Evolutionary conservation across 2,113 vertebrate genomes (phyloP), one percentile per base, ranked within the genome.

Genomic region (Herpetotheres cachinnans): DNA sequence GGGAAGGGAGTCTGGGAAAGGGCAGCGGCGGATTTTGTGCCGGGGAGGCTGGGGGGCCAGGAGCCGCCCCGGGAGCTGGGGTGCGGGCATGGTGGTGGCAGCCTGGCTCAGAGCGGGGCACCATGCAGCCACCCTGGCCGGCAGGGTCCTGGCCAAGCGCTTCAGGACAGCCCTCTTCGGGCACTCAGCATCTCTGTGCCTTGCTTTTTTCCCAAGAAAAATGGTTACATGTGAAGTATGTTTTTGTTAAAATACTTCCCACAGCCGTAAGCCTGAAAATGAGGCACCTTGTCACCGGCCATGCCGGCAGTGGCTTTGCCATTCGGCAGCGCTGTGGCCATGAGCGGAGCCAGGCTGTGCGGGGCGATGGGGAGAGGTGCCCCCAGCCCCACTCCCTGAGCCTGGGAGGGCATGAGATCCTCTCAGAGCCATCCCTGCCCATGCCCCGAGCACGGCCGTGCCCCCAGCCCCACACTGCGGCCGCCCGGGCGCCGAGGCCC

Each of bases 1-100:
- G 19, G 93, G 90, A 71, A 93, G 82, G 47, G 40, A 1, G 93
- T 90, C 92, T 96, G 95, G 96, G 90, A 96, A 95, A 94, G 82
- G 87, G 50, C 82, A 90, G 78, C 2, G 0, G 2, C 29, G 82
- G 74, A 11, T 93, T 96, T 90, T 61, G 82, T 52, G 44, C 70
- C 2, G 82, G 85, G 49, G 61, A 58, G 77, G 46, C 29, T 0
- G 11, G 42, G 55, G 70, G 40, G 42, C 4, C 89, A 69, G 83
- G 56, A 86, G 32, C 56, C 4, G 17, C 40, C 36, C 0, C 5
- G 55, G 46, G 56, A 73, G 50, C 63, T 0, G 1, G 50, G 62
- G 0, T 5, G 4, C 0, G 24, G 29, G 11, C 66, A 15, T 0
- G 3, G 21, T 0, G 0, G 70, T 27, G 54, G n/a, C 66, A 89